Conservation (phyloP, 1,140 invertebrate genomes). For the Ooceraea biroi region DNA sequence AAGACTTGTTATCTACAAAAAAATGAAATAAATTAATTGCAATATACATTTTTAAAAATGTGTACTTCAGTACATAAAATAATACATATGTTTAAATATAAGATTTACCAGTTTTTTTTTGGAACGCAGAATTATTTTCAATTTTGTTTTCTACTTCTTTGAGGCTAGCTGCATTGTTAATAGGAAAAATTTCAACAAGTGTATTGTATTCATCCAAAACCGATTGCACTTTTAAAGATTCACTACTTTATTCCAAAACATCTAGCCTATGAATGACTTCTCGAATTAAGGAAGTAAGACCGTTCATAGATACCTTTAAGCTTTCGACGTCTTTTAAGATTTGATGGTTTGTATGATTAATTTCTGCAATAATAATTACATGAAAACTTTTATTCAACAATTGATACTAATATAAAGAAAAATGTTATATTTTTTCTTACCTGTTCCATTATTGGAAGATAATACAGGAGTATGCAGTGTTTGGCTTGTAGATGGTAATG, state of each 20-base stretch:
- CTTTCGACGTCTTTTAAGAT: no score
- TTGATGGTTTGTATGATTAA: no score
- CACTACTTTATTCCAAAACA: no score
- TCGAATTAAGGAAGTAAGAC: no score
- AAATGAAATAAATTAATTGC: not conserved
- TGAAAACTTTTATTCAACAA: not conserved
- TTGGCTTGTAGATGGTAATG: not conserved
- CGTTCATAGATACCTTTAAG: no score
- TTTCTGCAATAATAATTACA: not conserved
- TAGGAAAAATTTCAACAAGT: no score
- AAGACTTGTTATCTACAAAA: constrained; percentile 1
- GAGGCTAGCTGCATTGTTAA: not conserved
- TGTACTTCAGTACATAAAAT: not conserved
- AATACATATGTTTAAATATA: no score
- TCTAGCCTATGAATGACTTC: no score
- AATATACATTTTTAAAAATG: not conserved
- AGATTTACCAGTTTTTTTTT: not conserved
- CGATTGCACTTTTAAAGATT: no score
- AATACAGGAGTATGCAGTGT: not conserved
- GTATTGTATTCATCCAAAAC: no score
- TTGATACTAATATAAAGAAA: constrained; percentile 16
- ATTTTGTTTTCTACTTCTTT: not conserved
- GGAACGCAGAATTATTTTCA: constrained; percentile 3
- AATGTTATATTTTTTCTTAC: not conserved
- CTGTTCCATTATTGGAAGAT: not conserved